These are phyloP conservation scores for Drosophila trichaetosa DNA, from an alignment of 2,888 invertebrate species.

Conservation along the genomic window DNA sequence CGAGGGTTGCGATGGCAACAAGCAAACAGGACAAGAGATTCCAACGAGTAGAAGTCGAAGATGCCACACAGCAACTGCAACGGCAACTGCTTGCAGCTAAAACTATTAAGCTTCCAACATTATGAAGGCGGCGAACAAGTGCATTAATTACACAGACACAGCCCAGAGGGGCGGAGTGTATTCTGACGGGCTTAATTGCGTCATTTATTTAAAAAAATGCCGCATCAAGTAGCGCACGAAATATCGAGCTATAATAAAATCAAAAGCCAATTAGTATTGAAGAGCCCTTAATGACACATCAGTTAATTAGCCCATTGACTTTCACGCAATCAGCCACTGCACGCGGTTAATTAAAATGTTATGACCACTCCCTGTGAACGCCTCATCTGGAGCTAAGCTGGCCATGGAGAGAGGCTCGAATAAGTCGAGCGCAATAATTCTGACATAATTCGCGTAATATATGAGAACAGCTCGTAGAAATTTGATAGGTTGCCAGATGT, in stretches of 20 bases:
- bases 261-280: slow-evolving; percentile 45
- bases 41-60: neutral
- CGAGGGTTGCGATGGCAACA: slow-evolving; percentile 32
- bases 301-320: slow-evolving; percentile 56
- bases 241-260: slow-evolving; percentile 22
- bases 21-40: neutral
- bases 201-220: slow-evolving; percentile 38
- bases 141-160: slow-evolving; percentile 27
- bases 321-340: neutral
- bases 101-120: slow-evolving; percentile 37
- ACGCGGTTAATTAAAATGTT: slow-evolving; percentile 52
- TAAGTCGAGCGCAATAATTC: slow-evolving; percentile 18
- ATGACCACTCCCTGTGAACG: slow-evolving; percentile 18
- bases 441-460: slow-evolving; percentile 14
- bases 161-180: neutral
- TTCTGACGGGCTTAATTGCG: slow-evolving; percentile 5
- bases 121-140: slow-evolving; percentile 32
- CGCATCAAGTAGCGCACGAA: neutral
- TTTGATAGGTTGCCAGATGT: neutral
- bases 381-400: slow-evolving; percentile 12
- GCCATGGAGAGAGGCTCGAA: neutral
- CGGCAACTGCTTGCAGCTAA: slow-evolving; percentile 21
- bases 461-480: neutral
- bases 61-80: slow-evolving; percentile 15
- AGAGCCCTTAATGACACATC: slow-evolving; percentile 36